Conservation (phyloP, 37 sponge, comb jelly and placozoan species). For the Dysidea cf. avara region DNA sequence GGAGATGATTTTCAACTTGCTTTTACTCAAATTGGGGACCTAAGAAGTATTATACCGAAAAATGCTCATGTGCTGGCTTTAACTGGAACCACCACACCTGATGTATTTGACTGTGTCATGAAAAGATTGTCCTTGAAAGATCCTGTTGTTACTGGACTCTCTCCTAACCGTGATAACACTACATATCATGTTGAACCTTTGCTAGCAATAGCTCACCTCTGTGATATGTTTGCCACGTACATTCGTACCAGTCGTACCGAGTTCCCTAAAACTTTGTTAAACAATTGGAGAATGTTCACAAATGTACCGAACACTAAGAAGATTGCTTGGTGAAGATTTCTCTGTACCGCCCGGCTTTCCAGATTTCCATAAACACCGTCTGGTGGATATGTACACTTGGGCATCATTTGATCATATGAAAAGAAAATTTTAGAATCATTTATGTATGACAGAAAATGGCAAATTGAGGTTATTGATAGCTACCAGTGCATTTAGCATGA, state of each 20-base stretch:
- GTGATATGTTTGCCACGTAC: background rate
- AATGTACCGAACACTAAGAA: background rate
- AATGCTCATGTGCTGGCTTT: background rate
- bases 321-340: background rate
- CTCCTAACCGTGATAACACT: background rate
- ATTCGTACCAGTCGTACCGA: background rate
- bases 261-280: background rate
- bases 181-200: background rate
- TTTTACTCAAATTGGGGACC: conserved; percentile 1
- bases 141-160: background rate
- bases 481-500: conserved; percentile 3
- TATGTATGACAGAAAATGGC: background rate
- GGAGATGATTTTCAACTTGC: conserved; percentile 6
- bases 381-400: conserved; percentile 2
- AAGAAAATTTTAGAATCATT: conserved; percentile 2
- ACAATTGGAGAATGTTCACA: background rate
- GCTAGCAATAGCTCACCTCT: background rate
- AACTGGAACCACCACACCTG: conserved; percentile 1
- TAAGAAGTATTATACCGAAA: conserved; percentile 1
- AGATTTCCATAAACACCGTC: background rate
- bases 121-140: background rate
- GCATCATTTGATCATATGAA: conserved; percentile 2
- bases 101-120: background rate
- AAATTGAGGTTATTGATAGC: background rate
- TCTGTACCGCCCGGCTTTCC: background rate